These are phyloP conservation scores for Bruchidius siliquastri DNA, from an alignment of 2,888 invertebrate species.

Conservation along the genomic window DNA sequence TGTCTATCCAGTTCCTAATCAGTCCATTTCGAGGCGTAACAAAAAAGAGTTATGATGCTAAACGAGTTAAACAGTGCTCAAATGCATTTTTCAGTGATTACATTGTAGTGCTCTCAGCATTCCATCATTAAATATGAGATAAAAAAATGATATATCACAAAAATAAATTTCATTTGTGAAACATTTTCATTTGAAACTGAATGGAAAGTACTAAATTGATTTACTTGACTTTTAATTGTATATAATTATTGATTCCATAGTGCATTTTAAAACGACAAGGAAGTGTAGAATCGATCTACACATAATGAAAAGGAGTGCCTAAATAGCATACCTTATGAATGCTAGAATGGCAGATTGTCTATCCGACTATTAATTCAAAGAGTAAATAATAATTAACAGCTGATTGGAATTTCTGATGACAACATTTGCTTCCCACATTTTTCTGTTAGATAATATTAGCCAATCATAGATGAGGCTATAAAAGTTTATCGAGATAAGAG, in stretches of 20 bases:
- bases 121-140: too few species aligned
- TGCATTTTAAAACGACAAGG: background rate
- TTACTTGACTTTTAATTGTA: background rate
- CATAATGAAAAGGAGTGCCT: background rate
- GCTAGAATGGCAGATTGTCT: background rate
- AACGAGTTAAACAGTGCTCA: too few species aligned
- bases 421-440: background rate
- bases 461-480: too few species aligned
- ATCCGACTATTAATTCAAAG: background rate
- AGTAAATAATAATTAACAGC: background rate
- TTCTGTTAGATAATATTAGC: background rate
- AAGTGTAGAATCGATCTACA: background rate
- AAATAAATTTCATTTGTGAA: too few species aligned
- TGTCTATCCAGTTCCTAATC: too few species aligned
- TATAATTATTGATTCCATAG: background rate
- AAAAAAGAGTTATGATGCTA: too few species aligned
- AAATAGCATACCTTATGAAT: background rate
- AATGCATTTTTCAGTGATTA: too few species aligned
- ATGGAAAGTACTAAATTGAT: background rate
- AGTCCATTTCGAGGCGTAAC: too few species aligned
- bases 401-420: background rate
- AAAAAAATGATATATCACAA: too few species aligned
- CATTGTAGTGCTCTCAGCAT: too few species aligned
- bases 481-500: too few species aligned
- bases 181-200: too few species aligned